A percentile compares a stretch with the other conserved stretches of the same genome.
Evolutionary conservation across 1,140 invertebrate genomes (phyloP).

Genomic region (Orchesella cincta): DNA sequence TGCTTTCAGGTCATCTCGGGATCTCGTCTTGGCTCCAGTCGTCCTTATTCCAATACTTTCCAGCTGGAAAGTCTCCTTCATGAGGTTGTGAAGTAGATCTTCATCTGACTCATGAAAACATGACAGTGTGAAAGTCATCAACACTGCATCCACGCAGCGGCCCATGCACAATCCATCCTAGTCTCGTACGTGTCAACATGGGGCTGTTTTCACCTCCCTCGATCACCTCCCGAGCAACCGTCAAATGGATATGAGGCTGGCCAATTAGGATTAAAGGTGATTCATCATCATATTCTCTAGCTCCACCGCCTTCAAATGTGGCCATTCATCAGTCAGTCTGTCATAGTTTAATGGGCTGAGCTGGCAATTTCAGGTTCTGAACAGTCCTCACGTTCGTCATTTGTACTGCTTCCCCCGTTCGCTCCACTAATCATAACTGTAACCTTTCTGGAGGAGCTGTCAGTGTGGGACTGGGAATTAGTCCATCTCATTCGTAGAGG

Average conservation of each 20-base stretch:
- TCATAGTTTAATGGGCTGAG: not conserved
- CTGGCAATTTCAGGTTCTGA: not conserved
- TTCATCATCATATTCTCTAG: not conserved
- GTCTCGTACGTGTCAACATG: not conserved
- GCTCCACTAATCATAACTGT: too few species aligned
- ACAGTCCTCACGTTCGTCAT: not conserved
- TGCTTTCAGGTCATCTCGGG: not conserved
- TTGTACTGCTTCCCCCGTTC: not conserved
- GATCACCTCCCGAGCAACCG: not conserved
- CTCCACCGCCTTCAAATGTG: not conserved
- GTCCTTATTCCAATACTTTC: not conserved
- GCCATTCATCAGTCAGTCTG: not conserved
- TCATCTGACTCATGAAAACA: not conserved
- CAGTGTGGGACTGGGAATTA: too few species aligned
- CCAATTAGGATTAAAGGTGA: not conserved
- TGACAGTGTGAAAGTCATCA: not conserved
- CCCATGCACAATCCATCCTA: not conserved
- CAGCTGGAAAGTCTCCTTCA: conserved; percentile 1
- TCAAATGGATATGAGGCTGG: not conserved
- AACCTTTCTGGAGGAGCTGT: too few species aligned
- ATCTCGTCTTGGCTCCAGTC: not conserved
- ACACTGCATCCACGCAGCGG: not conserved
- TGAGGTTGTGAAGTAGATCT: not conserved
- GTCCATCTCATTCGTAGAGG: too few species aligned
- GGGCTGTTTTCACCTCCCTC: not conserved